Conservation (phyloP, 64 coral and sea anemone species). For the Trachythela sp. region DNA sequence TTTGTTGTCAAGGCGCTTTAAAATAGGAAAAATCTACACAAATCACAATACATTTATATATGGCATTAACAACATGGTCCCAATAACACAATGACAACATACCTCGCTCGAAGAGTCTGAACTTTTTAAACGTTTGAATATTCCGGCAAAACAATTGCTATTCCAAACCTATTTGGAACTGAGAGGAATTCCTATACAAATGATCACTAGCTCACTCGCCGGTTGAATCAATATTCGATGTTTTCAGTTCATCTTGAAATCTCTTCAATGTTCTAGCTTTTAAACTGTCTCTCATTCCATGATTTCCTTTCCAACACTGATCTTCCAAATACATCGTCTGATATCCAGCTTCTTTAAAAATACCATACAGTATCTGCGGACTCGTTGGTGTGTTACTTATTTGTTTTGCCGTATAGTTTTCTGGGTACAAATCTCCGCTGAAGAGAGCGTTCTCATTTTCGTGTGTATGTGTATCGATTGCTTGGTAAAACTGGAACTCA, state of each 20-base stretch:
- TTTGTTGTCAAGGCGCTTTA: no score
- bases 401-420: neutral
- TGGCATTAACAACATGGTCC: no score
- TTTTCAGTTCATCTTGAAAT: neutral
- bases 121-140: no score
- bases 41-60: no score
- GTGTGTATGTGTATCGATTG: conserved; percentile 15
- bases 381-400: neutral
- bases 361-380: conserved; percentile 11
- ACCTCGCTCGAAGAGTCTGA: no score
- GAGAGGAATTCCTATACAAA: no score
- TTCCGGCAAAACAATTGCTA: no score
- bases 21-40: no score
- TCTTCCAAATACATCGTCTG: conserved; percentile 38
- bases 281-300: neutral
- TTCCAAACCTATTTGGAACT: no score
- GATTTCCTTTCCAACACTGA: neutral
- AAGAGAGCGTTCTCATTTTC: conserved; percentile 27
- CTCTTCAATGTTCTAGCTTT: neutral
- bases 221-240: neutral
- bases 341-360: conserved; percentile 25
- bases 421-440: conserved; percentile 18
- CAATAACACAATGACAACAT: no score
- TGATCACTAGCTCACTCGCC: no score
- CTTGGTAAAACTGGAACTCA: conserved; percentile 32